Conservation (phyloP, 2,113 vertebrate species). For the Platichthys flesus region DNA sequence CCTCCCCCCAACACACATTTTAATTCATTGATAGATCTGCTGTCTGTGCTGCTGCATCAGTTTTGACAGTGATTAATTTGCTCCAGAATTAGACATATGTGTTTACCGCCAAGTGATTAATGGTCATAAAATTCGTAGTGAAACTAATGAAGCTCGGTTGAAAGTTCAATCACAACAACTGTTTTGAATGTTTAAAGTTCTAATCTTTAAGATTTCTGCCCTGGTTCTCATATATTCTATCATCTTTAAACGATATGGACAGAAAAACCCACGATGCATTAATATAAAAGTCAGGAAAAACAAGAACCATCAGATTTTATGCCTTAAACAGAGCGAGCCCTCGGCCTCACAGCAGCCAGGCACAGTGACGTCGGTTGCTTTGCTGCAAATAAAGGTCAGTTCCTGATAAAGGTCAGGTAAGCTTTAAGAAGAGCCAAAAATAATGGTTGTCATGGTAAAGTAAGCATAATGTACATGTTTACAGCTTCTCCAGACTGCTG, state of each 20-base stretch:
- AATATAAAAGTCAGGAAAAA: neutral
- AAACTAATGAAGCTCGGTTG: neutral
- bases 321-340: neutral
- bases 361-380: neutral
- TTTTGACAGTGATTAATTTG: neutral
- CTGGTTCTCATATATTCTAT: neutral
- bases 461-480: neutral
- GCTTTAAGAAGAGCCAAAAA: neutral
- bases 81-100: conserved; percentile 28
- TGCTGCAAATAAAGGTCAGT: neutral
- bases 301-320: too few species aligned
- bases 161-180: neutral
- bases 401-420: neutral
- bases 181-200: neutral
- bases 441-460: neutral
- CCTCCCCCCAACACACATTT: conserved; percentile 3
- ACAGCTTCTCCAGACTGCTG: neutral
- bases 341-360: too few species aligned
- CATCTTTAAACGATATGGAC: neutral
- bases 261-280: neutral
- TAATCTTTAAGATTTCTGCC: neutral
- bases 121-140: too few species aligned
- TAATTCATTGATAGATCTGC: conserved; percentile 28
- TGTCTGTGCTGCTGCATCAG: conserved; percentile 19
- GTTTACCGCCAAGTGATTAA: too few species aligned